phyloP scores from a whole-genome alignment of 2,888 invertebrate species.

The Emmelina monodactyla region DNA sequence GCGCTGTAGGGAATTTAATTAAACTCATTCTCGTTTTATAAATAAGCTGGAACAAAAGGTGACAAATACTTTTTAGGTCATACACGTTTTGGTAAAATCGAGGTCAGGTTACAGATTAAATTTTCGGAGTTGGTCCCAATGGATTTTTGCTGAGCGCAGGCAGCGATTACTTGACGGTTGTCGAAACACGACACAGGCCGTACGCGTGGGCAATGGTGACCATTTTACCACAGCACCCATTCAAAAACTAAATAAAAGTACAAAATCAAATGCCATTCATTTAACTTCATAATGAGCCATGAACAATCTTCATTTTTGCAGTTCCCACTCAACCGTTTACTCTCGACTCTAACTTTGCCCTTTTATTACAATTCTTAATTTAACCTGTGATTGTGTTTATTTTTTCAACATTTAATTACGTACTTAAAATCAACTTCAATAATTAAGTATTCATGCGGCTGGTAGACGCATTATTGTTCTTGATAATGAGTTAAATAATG shows the following conservation, averaged over 20 bases:
- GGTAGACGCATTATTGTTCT: conserved; percentile 46
- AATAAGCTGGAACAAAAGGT: conserved; percentile 40
- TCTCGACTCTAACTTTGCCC: conserved; percentile 26
- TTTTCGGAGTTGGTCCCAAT: conserved; percentile 29
- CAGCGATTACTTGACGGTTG: conserved; percentile 19
- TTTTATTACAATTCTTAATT: conserved; percentile 45
- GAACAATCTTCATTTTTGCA: conserved; percentile 55
- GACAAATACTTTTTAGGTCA: conserved; percentile 37
- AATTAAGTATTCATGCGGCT: conserved; percentile 46
- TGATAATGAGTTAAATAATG: conserved; percentile 34
- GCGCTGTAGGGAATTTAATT: conserved; percentile 5
- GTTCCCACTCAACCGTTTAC: conserved; percentile 35
- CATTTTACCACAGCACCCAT: background rate
- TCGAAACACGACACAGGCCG: too few relatives aligned
- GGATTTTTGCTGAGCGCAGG: too few relatives aligned
- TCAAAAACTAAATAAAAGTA: background rate
- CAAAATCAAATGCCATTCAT: conserved; percentile 29
- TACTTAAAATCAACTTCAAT: conserved; percentile 28
- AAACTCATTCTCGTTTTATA: conserved; percentile 25
- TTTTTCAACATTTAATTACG: background rate
- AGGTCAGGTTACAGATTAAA: conserved; percentile 40
- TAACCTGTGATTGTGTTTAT: conserved; percentile 18
- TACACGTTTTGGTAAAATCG: conserved; percentile 26
- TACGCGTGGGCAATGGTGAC: background rate
- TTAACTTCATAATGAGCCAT: conserved; percentile 56